Evolutionary conservation across 2,113 vertebrate species (phyloP), one percentile per base, ranked within the genome.

Genomic region (Xyrauchen texanus): DNA sequence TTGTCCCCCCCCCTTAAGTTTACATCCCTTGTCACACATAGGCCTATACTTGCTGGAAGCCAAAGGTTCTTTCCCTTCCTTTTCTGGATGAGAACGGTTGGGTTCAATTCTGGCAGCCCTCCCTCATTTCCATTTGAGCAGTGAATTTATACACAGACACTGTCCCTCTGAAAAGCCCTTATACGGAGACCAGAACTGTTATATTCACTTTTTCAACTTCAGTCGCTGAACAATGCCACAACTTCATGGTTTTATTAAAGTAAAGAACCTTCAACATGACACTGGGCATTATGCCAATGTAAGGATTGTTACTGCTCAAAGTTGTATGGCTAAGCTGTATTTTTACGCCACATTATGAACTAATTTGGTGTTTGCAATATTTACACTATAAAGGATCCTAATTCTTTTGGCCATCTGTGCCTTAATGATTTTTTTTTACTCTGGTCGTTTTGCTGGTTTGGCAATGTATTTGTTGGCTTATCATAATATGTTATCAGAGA

Each of bases 51-150:
- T 58, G 55, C 15, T 7, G 13, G 55, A 58, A 5, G 2, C 5
- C 55, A 52, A 34, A 3, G 42, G 47, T 69, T 68, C 64, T 34
- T 87, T 90, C 83, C 77, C 89, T 69, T 90, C 90, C 90, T 91
- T 91, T 92, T 92, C 90, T 88, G 92, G 91, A 89, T 70, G 57
- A 82, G 0, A 45, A 74, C 52, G 8, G 11, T 74, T 45, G 51
- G 68, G 64, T 76, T 57, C 86, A 80, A 82, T 80, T 63, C 77
- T 81, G 76, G 78, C 78, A 82, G 86, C 76, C 79, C 21, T 34
- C 21, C 49, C 6, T 21, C 16, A 44, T 77, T 4, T 88, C 68
- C 71, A 71, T 79, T 68, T 51, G 81, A 85, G 78, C 82, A 82
- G 84, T 60, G 16, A 16, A 79, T 34, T 34, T 3, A 34, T 87